phyloP scores from a whole-genome alignment of 1,140 invertebrate genomes.

The Drosophila rufa region DNA sequence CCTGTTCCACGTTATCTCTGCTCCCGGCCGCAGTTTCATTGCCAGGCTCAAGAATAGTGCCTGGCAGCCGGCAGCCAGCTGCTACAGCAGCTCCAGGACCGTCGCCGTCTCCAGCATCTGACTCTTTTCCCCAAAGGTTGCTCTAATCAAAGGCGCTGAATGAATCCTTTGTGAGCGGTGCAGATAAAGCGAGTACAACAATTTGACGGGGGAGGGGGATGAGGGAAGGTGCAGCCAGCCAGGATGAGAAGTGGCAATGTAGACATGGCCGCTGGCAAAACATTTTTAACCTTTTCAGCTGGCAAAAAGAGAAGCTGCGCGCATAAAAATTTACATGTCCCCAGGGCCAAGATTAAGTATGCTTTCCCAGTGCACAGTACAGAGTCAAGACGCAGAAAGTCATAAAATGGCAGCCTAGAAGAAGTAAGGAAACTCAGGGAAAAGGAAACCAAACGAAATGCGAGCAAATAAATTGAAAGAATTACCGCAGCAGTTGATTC shows the following conservation, averaged over 20 bases:
- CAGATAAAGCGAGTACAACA: slow-evolving; percentile 74
- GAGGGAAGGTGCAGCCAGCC: slow-evolving; percentile 28
- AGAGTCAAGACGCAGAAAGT: slow-evolving; percentile 60
- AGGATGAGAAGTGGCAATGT: slow-evolving; percentile 76
- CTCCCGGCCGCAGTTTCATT: slow-evolving; percentile 79
- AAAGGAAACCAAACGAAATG: slow-evolving; percentile 58
- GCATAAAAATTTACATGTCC: slow-evolving; percentile 85
- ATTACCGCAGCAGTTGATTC: slow-evolving; percentile 83
- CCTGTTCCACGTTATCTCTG: slow-evolving; percentile 69
- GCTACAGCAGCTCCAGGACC: slow-evolving; percentile 5
- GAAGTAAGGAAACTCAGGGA: slow-evolving; percentile 11
- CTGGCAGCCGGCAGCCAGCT: slow-evolving; percentile 11
- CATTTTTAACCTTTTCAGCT: slow-evolving; percentile 66
- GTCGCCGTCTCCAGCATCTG: slow-evolving; percentile 5
- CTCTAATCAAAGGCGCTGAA: slow-evolving; percentile 84
- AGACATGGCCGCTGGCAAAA: slow-evolving; percentile 74
- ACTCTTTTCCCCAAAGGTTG: slow-evolving; percentile 71
- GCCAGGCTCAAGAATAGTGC: slow-evolving; percentile 70
- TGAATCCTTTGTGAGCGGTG: slow-evolving; percentile 80
- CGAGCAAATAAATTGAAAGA: slow-evolving; percentile 82
- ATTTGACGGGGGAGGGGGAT: slow-evolving; percentile 5
- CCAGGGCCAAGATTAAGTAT: slow-evolving; percentile 84
- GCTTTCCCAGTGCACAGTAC: slow-evolving; percentile 55
- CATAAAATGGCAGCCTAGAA: slow-evolving; percentile 55
- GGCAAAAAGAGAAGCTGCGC: slow-evolving; percentile 41